Evolutionary conservation across 2,888 invertebrate species (phyloP).

Genomic region (Villa cingulata): DNA sequence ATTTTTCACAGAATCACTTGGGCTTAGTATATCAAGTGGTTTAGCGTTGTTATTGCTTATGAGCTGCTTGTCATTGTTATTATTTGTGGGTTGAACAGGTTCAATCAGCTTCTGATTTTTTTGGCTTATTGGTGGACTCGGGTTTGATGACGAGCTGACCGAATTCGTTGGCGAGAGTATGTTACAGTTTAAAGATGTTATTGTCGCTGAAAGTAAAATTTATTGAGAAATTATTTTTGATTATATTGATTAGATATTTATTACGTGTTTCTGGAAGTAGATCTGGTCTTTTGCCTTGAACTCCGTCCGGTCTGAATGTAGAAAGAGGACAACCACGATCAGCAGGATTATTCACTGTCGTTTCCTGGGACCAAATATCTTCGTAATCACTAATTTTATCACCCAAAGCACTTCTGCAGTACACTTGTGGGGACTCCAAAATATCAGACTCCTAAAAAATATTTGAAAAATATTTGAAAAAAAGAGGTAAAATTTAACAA

Average conservation of each 20-base stretch:
- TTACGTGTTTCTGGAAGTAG: constrained; percentile 45
- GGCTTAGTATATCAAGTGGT: constrained; percentile 11
- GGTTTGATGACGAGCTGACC: constrained; percentile 21
- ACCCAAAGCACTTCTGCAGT: constrained; percentile 73
- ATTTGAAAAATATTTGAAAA: not conserved
- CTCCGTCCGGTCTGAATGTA: constrained; percentile 31
- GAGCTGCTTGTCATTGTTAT: constrained; percentile 4
- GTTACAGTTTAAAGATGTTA: constrained; percentile 43
- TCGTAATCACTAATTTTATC: constrained; percentile 93
- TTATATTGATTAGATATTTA: constrained; percentile 12
- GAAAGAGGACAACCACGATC: constrained; percentile 41
- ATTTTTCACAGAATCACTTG: constrained; percentile 20
- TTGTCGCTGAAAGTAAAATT: constrained; percentile 34
- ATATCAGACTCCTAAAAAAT: constrained; percentile 62
- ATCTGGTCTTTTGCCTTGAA: constrained; percentile 39
- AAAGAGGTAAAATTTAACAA: not conserved
- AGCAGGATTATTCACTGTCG: constrained; percentile 34
- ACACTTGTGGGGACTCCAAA: constrained; percentile 65
- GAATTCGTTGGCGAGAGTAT: constrained; percentile 35
- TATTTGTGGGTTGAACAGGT: not conserved
- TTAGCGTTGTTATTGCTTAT: constrained; percentile 7
- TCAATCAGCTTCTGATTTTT: not conserved
- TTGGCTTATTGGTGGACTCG: constrained; percentile 16
- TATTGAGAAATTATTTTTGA: not conserved
- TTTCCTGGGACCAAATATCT: constrained; percentile 74